A percentile compares a stretch with the other conserved stretches of the same genome.
Evolutionary conservation across 2,113 vertebrate genomes (phyloP).

Genomic region (Panurus biarmicus): DNA sequence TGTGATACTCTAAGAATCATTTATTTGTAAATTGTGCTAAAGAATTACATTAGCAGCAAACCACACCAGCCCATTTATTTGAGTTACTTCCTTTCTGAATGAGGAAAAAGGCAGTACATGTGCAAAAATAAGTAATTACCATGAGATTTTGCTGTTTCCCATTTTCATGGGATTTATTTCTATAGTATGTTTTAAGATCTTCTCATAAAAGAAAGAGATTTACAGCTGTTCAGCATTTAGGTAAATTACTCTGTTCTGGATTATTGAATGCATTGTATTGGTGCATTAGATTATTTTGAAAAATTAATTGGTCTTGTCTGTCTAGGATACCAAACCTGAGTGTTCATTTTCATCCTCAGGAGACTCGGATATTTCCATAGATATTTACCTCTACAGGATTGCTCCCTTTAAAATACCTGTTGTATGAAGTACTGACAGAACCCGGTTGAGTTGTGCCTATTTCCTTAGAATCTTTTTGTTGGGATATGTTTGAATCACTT

Average conservation of each 20-base stretch:
- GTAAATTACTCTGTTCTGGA: not conserved
- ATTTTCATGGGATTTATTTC: slow-evolving; percentile 27
- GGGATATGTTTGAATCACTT: not conserved
- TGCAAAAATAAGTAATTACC: not conserved
- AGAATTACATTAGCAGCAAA: not conserved
- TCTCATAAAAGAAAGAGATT: not conserved
- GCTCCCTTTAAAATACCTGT: not conserved
- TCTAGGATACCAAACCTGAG: not conserved
- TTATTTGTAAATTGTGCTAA: not conserved
- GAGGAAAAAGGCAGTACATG: not conserved
- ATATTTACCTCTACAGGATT: not conserved
- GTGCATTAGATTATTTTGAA: not conserved
- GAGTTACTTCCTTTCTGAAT: not conserved
- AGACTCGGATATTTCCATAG: not conserved
- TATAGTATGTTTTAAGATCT: not conserved
- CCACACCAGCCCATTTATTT: not conserved
- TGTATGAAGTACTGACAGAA: not conserved
- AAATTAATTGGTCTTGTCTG: not conserved
- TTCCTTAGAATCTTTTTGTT: not conserved
- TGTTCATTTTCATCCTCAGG: not conserved
- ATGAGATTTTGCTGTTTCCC: slow-evolving; percentile 6
- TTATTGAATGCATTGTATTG: not conserved
- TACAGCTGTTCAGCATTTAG: not conserved
- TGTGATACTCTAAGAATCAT: not conserved
- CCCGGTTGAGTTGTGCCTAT: not conserved